A percentile compares a stretch with the other conserved stretches of the same genome.
Evolutionary conservation across 2,113 vertebrate species (phyloP).

Genomic region (Macroglossus sobrinus): DNA sequence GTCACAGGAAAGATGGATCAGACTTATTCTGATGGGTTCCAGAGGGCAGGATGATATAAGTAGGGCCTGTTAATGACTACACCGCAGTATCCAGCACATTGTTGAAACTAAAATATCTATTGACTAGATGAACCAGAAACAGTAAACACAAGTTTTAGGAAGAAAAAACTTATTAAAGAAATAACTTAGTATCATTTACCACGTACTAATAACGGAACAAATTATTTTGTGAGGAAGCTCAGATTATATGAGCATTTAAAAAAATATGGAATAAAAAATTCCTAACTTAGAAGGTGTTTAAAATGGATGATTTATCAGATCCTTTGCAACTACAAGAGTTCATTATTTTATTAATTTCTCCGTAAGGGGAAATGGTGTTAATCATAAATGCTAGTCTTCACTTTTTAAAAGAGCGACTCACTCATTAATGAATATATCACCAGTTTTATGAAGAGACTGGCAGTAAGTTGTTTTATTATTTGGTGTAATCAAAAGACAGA

Average conservation of each 20-base stretch:
- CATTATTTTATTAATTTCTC: neutral
- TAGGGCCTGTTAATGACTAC: neutral
- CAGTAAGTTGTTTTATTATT: neutral
- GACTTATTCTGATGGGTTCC: neutral
- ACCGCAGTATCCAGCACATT: neutral
- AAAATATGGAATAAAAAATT: neutral
- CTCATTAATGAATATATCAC: neutral
- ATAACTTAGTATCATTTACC: neutral
- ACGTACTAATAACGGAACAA: neutral
- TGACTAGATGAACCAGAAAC: neutral
- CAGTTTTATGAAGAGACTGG: neutral
- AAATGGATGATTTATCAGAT: neutral
- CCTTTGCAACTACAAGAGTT: neutral
- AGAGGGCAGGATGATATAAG: neutral
- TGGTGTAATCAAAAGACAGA: neutral
- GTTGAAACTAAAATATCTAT: neutral
- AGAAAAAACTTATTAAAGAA: constrained; percentile 3
- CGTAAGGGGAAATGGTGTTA: neutral
- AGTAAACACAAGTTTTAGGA: neutral
- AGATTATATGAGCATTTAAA: neutral
- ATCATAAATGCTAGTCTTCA: neutral
- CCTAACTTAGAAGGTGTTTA: neutral
- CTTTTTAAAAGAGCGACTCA: neutral
- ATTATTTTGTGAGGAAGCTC: neutral
- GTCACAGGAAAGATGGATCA: constrained; percentile 18